phyloP scores from a whole-genome alignment of 2,888 invertebrate species.

The Mesodorylaimus sp. region DNA sequence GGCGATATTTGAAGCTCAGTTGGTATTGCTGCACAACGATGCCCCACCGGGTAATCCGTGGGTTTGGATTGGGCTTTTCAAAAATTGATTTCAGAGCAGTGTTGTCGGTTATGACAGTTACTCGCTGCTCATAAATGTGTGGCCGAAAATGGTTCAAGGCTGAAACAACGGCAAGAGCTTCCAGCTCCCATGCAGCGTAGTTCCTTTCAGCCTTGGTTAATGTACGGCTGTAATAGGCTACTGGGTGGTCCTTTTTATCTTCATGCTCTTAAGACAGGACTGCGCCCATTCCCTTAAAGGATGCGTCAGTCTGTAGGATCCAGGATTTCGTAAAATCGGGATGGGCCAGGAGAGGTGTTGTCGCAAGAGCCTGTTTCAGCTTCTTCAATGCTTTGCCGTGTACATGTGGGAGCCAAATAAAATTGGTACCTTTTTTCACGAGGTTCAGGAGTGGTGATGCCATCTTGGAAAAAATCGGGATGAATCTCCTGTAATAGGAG shows the following conservation, averaged over 20 bases:
- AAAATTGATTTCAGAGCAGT: background rate
- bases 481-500: conserved; percentile 5
- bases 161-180: conserved; percentile 4
- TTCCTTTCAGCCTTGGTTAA: conserved; percentile 1
- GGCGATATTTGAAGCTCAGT: too few relatives aligned
- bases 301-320: conserved; percentile 3
- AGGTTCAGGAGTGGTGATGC: background rate
- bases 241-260: conserved; percentile 1
- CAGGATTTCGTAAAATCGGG: conserved; percentile 5
- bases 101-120: conserved; percentile 1
- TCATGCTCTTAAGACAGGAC: background rate
- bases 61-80: background rate
- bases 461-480: background rate
- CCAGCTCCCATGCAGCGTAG: conserved; percentile 2
- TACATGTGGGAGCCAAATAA: background rate
- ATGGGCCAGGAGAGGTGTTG: conserved; percentile 2
- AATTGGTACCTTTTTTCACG: background rate
- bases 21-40: too few relatives aligned
- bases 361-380: background rate
- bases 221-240: conserved; percentile 1
- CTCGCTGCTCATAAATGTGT: background rate
- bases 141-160: background rate
- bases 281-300: background rate
- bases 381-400: background rate
- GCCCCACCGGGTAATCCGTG: background rate